These are phyloP conservation scores for Erinaceus europaeus DNA, from an alignment of 2,113 vertebrate genomes.

Conservation along the genomic window DNA sequence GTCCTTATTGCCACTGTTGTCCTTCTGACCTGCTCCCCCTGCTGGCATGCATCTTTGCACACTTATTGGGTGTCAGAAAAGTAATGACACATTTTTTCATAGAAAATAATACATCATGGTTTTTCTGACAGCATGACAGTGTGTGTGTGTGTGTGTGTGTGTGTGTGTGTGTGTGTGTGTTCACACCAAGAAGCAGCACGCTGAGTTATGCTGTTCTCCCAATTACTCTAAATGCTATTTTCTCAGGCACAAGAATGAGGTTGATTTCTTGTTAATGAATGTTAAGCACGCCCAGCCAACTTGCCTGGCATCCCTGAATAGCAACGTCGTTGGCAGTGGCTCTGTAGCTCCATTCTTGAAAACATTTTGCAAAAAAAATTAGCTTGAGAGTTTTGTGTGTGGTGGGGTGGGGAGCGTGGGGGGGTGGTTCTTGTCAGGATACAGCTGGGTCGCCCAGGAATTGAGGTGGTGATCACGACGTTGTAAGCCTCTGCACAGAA, in stretches of 20 bases:
- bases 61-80: too few species aligned
- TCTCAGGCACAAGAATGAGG: conserved; percentile 46
- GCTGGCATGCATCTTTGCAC: background rate
- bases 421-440: conserved; percentile 34
- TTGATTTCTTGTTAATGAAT: conserved; percentile 72
- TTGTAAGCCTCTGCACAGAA: conserved; percentile 2
- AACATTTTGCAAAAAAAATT: conserved; percentile 67
- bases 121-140: too few species aligned
- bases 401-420: too few species aligned
- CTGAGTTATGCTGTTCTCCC: conserved; percentile 27
- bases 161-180: too few species aligned
- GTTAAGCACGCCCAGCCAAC: conserved; percentile 57
- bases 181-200: conserved; percentile 52
- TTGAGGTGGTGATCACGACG: background rate
- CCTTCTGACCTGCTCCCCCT: background rate
- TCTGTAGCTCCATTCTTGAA: conserved; percentile 6
- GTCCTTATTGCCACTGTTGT: too few species aligned
- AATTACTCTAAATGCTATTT: conserved; percentile 60
- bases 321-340: conserved; percentile 53
- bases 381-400: conserved; percentile 57
- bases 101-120: too few species aligned
- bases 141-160: too few species aligned
- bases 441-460: conserved; percentile 33
- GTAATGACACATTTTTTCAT: too few species aligned
- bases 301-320: conserved; percentile 48